These are phyloP conservation scores for Rhea americana DNA, from an alignment of 2,113 vertebrate species.

Conservation along the genomic window DNA sequence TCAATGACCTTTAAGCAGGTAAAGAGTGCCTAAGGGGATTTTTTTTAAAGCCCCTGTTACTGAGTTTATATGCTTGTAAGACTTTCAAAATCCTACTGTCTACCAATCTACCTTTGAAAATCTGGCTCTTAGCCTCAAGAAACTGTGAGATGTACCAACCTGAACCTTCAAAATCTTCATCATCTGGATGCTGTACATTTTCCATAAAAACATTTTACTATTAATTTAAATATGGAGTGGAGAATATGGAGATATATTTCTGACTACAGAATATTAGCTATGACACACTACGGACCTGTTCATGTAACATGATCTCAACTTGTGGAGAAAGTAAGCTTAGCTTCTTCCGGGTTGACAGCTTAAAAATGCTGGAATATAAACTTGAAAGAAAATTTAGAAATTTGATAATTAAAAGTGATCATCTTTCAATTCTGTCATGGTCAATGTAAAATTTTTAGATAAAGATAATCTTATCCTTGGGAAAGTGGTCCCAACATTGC, in stretches of 20 bases:
- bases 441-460: background rate
- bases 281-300: background rate
- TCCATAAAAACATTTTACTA: background rate
- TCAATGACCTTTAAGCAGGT: background rate
- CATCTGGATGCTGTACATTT: background rate
- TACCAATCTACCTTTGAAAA: conserved; percentile 8
- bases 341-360: background rate
- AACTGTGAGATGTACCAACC: background rate
- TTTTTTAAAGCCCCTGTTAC: conserved; percentile 13
- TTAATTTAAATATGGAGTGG: background rate
- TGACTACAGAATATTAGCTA: background rate
- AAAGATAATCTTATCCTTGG: background rate
- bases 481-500: background rate
- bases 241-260: background rate
- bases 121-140: background rate
- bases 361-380: background rate
- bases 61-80: background rate
- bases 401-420: background rate
- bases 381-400: background rate
- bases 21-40: background rate
- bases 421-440: background rate
- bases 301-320: background rate
- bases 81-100: background rate
- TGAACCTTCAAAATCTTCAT: background rate
- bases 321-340: background rate